A percentile compares a stretch with the other conserved stretches of the same genome.
These are phyloP conservation scores for Lindbergichthys nudifrons DNA, from an alignment of 2,797 vertebrate species.

Conservation along the genomic window DNA sequence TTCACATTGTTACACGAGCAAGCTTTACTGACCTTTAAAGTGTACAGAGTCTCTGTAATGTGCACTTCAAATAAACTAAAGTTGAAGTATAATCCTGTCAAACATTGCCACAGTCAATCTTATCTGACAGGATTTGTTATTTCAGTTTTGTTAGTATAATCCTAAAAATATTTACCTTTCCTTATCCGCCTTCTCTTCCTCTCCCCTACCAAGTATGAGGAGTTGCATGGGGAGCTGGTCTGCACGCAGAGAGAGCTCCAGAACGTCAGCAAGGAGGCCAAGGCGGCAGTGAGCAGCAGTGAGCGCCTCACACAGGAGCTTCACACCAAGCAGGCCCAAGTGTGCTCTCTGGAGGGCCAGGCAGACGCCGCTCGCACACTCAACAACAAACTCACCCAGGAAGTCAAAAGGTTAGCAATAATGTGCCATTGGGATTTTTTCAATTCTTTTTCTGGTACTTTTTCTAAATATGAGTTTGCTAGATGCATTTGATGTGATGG, in stretches of 20 bases:
- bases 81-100: not conserved
- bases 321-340: constrained; percentile 83
- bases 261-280: constrained; percentile 72
- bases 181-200: not conserved
- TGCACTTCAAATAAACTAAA: too few species aligned
- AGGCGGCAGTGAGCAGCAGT: constrained; percentile 51
- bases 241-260: constrained; percentile 78
- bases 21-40: too few species aligned
- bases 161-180: not conserved
- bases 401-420: constrained; percentile 81
- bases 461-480: not conserved
- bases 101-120: not conserved
- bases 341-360: constrained; percentile 85
- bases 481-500: not conserved
- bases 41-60: too few species aligned
- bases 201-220: constrained; percentile 75
- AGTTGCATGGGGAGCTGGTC: constrained; percentile 80
- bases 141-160: not conserved
- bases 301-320: constrained; percentile 83
- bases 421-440: not conserved
- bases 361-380: constrained; percentile 75
- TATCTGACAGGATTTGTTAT: constrained; percentile 8
- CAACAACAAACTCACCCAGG: constrained; percentile 76
- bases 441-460: not conserved
- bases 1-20: too few species aligned